phyloP scores from a whole-genome alignment of 2,888 invertebrate species.

The Tetragnatha montana region DNA sequence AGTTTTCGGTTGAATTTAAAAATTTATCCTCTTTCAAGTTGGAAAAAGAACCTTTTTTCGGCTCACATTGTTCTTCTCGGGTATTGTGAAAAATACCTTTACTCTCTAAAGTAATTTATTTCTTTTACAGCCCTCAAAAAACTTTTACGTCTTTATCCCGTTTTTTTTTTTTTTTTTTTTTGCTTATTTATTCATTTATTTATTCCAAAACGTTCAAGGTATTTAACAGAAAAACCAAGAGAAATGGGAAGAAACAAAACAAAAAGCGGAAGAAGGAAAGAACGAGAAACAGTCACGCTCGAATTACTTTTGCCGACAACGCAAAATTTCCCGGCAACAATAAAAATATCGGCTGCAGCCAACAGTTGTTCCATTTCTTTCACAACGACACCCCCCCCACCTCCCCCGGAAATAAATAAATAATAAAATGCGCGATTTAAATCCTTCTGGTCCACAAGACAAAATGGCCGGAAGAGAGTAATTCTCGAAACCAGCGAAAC shows the following conservation, averaged over 20 bases:
- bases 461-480: conserved; percentile 25
- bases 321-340: neutral
- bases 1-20: neutral
- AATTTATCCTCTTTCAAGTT: neutral
- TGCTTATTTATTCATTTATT: neutral
- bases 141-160: neutral
- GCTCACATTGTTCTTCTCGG: neutral
- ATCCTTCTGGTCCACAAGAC: conserved; percentile 21
- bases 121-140: neutral
- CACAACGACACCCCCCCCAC: neutral
- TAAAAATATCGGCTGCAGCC: conserved; percentile 5
- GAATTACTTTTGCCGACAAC: neutral
- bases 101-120: neutral
- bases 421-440: neutral
- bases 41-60: neutral
- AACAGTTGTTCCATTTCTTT: conserved; percentile 24
- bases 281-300: neutral
- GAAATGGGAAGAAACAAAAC: neutral
- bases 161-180: neutral
- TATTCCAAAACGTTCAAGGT: neutral
- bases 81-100: neutral
- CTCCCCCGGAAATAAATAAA: neutral
- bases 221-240: neutral
- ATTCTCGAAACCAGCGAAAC: conserved; percentile 18
- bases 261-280: neutral